These are phyloP conservation scores for Phainopepla nitens DNA, from an alignment of 2,113 vertebrate species.

Conservation along the genomic window DNA sequence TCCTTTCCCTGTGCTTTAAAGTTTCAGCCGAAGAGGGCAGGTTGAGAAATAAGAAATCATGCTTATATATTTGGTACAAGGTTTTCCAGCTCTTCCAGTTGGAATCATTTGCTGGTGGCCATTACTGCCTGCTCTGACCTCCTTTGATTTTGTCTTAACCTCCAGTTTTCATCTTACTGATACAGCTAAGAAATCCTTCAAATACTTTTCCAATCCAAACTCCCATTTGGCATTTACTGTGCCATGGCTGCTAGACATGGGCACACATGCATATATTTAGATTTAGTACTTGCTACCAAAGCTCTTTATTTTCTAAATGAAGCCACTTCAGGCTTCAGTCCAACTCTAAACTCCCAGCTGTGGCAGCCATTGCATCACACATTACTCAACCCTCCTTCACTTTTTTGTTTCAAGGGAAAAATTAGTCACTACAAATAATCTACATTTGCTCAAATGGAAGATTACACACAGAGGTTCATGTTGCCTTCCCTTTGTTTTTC, in stretches of 20 bases:
- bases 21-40: background rate
- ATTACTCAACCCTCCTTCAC: background rate
- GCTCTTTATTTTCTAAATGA: slow-evolving; percentile 37
- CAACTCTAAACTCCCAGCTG: slow-evolving; percentile 18
- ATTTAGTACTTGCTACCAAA: background rate
- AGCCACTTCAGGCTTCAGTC: background rate
- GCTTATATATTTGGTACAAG: background rate
- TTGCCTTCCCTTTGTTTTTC: background rate
- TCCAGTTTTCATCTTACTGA: background rate
- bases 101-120: background rate
- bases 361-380: background rate
- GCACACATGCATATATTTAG: background rate
- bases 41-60: background rate
- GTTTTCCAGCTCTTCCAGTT: background rate
- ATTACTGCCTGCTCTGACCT: background rate
- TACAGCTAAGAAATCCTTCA: background rate
- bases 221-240: background rate
- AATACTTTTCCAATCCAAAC: background rate
- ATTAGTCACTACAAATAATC: background rate
- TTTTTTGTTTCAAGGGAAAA: slow-evolving; percentile 12
- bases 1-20: background rate
- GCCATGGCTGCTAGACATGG: background rate
- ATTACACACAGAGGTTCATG: background rate
- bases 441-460: background rate
- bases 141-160: background rate